phyloP scores from a whole-genome alignment of 1,140 invertebrate species.

The Helicoverpa zea region DNA sequence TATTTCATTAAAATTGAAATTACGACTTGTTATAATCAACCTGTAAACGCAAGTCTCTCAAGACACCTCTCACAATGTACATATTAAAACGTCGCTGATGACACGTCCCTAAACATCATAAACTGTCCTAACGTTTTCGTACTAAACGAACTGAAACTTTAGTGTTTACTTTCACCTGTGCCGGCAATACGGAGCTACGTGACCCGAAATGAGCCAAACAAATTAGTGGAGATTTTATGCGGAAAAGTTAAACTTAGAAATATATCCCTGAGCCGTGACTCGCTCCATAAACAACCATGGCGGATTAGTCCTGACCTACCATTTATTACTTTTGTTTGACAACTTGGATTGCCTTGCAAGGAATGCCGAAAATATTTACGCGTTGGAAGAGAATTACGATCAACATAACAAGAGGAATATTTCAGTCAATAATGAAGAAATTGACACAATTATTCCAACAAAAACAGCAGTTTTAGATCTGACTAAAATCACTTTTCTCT shows the following conservation, averaged over 20 bases:
- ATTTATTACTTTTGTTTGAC: background rate
- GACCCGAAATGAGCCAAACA: slow-evolving; percentile 45
- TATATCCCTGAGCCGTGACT: slow-evolving; percentile 1
- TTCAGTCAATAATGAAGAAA: no score
- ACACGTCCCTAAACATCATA: slow-evolving; percentile 13
- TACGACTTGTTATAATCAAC: no score
- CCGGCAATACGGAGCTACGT: slow-evolving; percentile 18
- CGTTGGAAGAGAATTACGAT: no score
- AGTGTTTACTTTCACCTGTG: slow-evolving; percentile 26
- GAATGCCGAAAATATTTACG: background rate
- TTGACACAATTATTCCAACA: no score
- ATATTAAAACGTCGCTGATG: slow-evolving; percentile 10
- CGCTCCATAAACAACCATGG: slow-evolving; percentile 35
- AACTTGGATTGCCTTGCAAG: slow-evolving; percentile 5
- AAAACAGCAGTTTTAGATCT: no score
- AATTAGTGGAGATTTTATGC: slow-evolving; percentile 35
- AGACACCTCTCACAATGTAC: no score
- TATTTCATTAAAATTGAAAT: no score
- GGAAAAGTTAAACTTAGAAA: slow-evolving; percentile 5
- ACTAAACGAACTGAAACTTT: background rate
- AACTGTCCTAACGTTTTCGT: slow-evolving; percentile 29
- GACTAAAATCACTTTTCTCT: no score
- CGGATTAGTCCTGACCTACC: background rate
- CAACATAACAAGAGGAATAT: no score
- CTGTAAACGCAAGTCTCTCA: no score